Percentiles rank a stretch among this genome's conserved stretches.
phyloP scores from a whole-genome alignment of 2,888 invertebrate genomes.

The Drosophila borealis region DNA sequence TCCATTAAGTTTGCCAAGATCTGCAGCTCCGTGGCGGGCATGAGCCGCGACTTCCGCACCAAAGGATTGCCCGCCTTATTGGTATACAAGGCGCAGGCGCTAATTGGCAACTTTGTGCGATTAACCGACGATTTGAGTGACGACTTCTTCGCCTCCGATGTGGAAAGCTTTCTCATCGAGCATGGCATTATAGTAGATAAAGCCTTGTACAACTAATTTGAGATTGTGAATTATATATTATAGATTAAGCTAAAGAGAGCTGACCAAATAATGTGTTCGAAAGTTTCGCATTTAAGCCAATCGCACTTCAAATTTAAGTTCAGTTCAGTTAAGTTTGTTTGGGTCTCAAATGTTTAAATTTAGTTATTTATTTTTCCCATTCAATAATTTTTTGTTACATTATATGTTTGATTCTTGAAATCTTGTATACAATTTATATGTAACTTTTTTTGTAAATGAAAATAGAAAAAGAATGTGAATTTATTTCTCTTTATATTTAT shows the following conservation, averaged over 20 bases:
- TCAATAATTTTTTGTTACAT: slow-evolving; percentile 74
- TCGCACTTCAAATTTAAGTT: slow-evolving; percentile 42
- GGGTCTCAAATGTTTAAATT: slow-evolving; percentile 34
- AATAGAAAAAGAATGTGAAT: slow-evolving; percentile 36
- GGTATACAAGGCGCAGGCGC: slow-evolving; percentile 94
- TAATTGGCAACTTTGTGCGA: slow-evolving; percentile 96
- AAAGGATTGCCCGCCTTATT: slow-evolving; percentile 96
- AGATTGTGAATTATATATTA: slow-evolving; percentile 10
- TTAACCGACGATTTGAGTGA: slow-evolving; percentile 94
- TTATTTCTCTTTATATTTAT: slow-evolving; percentile 30
- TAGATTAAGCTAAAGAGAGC: slow-evolving; percentile 20
- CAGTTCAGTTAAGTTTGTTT: slow-evolving; percentile 28
- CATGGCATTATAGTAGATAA: slow-evolving; percentile 92
- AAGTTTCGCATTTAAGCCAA: slow-evolving; percentile 35
- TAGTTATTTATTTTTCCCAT: slow-evolving; percentile 67
- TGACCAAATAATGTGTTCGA: slow-evolving; percentile 76
- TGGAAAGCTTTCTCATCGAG: slow-evolving; percentile 95
- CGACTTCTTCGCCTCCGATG: slow-evolving; percentile 95
- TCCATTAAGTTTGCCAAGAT: slow-evolving; percentile 96
- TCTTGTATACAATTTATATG: slow-evolving; percentile 61
- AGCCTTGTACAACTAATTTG: slow-evolving; percentile 76
- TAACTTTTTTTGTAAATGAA: slow-evolving; percentile 40
- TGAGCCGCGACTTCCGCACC: slow-evolving; percentile 93
- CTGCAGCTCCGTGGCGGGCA: slow-evolving; percentile 91
- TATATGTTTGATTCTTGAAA: slow-evolving; percentile 61